These are phyloP conservation scores for Leptonema lineaticorne DNA, from an alignment of 1,140 invertebrate genomes.

Conservation along the genomic window DNA sequence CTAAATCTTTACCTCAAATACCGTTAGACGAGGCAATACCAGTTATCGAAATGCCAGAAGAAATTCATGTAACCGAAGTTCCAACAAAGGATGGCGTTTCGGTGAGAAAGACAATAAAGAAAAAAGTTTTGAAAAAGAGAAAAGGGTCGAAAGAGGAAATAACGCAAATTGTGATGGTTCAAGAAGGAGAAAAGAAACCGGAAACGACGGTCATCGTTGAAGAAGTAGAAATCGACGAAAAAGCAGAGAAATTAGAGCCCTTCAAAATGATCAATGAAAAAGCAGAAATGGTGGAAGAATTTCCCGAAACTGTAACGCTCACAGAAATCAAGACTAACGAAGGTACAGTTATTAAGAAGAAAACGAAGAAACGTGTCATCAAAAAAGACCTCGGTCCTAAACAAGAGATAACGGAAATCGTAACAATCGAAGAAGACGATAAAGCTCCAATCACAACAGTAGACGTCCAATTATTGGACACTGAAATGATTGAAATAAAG, in stretches of 20 bases:
- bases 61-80: constrained; percentile 43
- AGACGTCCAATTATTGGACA: constrained; percentile 39
- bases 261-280: constrained; percentile 40
- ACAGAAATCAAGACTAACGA: constrained; percentile 34
- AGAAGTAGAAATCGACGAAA: constrained; percentile 25
- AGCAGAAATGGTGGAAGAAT: constrained; percentile 39
- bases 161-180: constrained; percentile 45
- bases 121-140: constrained; percentile 48
- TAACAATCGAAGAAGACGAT: constrained; percentile 42
- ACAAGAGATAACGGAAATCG: constrained; percentile 42
- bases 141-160: constrained; percentile 44
- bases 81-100: constrained; percentile 44
- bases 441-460: constrained; percentile 30
- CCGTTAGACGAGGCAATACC: not conserved
- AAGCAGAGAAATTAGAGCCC: constrained; percentile 13
- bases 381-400: constrained; percentile 34
- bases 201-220: constrained; percentile 41
- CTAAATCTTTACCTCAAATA: constrained; percentile 21
- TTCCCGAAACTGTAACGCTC: constrained; percentile 29
- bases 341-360: constrained; percentile 40
- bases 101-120: constrained; percentile 47
- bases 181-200: constrained; percentile 45
- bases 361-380: constrained; percentile 28
- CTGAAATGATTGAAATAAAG: constrained; percentile 19
- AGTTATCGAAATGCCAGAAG: constrained; percentile 40